Conservation (phyloP, 2,888 invertebrate genomes). For the Eulithis prunata region DNA sequence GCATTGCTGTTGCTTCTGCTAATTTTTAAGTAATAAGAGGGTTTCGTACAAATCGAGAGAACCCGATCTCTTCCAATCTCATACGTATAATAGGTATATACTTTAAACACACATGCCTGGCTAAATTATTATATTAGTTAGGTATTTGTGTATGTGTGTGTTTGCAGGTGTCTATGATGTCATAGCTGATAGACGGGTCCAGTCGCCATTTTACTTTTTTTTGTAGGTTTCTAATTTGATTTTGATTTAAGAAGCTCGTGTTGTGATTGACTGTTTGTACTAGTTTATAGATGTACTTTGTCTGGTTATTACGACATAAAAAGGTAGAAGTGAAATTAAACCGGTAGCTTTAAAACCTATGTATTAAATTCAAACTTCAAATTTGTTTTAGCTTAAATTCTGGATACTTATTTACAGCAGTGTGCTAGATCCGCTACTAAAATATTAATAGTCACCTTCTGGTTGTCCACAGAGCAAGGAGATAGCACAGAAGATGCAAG, state of each 20-base stretch:
- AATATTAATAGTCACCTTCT: slow-evolving; percentile 31
- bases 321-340: no score
- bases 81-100: not conserved
- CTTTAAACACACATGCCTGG: slow-evolving; percentile 31
- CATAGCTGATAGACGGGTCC: slow-evolving; percentile 67
- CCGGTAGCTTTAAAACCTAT: no score
- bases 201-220: slow-evolving; percentile 42
- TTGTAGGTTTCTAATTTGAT: slow-evolving; percentile 39
- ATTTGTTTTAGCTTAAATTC: no score
- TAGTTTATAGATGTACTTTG: no score
- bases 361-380: no score
- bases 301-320: no score
- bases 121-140: not conserved
- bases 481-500: slow-evolving; percentile 90
- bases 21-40: no score
- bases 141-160: slow-evolving; percentile 38
- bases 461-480: slow-evolving; percentile 69
- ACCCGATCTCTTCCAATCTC: no score
- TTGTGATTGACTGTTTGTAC: slow-evolving; percentile 24
- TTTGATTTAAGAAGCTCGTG: slow-evolving; percentile 30
- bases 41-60: no score
- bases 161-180: slow-evolving; percentile 70
- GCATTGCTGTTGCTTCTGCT: no score
- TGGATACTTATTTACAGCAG: no score
- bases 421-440: no score